Percentiles rank a stretch among this genome's conserved stretches.
phyloP scores from a whole-genome alignment of 1,140 invertebrate genomes.

The Atta cephalotes region DNA sequence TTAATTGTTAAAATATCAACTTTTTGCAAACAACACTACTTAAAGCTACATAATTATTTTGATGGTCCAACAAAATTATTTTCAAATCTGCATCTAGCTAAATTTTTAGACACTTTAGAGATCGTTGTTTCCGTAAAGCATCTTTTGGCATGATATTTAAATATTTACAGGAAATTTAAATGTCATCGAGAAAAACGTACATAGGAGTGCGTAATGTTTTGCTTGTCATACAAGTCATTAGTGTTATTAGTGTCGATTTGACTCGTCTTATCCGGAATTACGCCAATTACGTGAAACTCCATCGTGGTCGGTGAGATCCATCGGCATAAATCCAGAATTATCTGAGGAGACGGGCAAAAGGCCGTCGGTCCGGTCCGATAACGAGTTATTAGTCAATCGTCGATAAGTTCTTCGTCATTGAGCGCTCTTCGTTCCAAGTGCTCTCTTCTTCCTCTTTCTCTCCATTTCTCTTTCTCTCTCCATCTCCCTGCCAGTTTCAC shows the following conservation, averaged over 20 bases:
- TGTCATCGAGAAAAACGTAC: background rate
- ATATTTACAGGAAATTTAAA: background rate
- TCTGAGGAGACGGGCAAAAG: slow-evolving; percentile 3
- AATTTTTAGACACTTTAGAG: too few species aligned
- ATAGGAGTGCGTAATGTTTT: background rate
- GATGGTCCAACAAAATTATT: too few species aligned
- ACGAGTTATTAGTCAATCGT: slow-evolving; percentile 37
- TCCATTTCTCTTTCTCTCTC: background rate
- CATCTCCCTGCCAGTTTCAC: background rate
- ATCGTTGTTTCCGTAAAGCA: too few species aligned
- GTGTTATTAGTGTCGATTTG: slow-evolving; percentile 2
- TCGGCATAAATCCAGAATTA: slow-evolving; percentile 24
- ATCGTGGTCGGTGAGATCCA: slow-evolving; percentile 15
- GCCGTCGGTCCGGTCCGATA: slow-evolving; percentile 39
- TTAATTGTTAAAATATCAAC: too few species aligned
- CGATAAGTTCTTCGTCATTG: slow-evolving; percentile 34
- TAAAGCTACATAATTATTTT: too few species aligned
- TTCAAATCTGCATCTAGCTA: too few species aligned
- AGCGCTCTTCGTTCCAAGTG: background rate
- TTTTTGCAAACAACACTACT: too few species aligned
- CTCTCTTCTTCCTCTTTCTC: too few species aligned
- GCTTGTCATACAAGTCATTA: slow-evolving; percentile 16
- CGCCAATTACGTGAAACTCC: slow-evolving; percentile 1
- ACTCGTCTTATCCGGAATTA: slow-evolving; percentile 17
- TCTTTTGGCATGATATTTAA: background rate